These are phyloP conservation scores for Phenganax marumi DNA, from an alignment of 92 coral and sea anemone species.

Conservation along the genomic window DNA sequence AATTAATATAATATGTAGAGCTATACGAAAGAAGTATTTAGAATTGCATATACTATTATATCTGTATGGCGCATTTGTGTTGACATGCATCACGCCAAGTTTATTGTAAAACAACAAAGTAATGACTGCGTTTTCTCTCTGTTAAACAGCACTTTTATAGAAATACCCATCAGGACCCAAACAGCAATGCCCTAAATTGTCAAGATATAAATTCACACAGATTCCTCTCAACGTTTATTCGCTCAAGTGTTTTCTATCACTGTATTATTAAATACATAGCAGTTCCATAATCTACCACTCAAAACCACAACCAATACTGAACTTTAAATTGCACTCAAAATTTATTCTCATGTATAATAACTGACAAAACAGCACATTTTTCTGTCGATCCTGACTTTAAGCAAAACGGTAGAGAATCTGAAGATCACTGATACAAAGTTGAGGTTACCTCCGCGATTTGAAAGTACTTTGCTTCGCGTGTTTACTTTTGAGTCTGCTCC, in stretches of 20 bases:
- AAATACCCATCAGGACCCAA: neutral
- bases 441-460: constrained; percentile 39
- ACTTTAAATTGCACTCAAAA: neutral
- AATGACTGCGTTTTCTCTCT: neutral
- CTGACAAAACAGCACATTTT: neutral
- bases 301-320: neutral
- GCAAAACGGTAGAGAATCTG: neutral
- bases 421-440: neutral
- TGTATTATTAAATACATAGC: neutral
- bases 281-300: constrained; percentile 7
- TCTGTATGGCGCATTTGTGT: neutral
- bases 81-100: neutral
- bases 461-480: constrained; percentile 17
- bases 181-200: neutral
- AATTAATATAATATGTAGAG: neutral
- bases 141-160: neutral
- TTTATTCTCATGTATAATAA: neutral
- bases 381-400: neutral
- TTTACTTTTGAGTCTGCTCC: constrained; percentile 33
- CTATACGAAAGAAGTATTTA: neutral
- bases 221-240: neutral
- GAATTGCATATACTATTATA: neutral
- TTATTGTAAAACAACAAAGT: constrained; percentile 2
- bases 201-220: constrained; percentile 7
- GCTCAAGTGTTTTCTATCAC: neutral